Evolutionary conservation across 2,797 vertebrate genomes (phyloP).

Genomic region (Thamnophis elegans): DNA sequence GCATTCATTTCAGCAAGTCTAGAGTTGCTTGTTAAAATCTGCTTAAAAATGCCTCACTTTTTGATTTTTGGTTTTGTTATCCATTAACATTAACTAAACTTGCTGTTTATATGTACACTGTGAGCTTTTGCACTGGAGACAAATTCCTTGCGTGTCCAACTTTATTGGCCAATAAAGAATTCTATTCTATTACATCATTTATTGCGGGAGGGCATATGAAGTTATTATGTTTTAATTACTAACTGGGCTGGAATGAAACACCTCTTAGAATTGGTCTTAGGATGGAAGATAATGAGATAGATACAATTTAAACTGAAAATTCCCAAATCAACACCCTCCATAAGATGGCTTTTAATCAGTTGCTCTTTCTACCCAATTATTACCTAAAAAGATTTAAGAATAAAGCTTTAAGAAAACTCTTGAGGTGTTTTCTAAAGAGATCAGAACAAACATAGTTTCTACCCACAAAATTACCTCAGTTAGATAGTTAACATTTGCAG

Average conservation of each 20-base stretch:
- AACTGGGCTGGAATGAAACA: not conserved
- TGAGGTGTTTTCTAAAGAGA: not conserved
- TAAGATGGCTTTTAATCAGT: not conserved
- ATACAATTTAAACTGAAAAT: not conserved
- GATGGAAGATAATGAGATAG: not conserved
- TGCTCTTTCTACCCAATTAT: not conserved
- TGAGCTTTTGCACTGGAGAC: too few relatives aligned
- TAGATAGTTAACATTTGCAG: conserved; percentile 2
- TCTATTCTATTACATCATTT: not conserved
- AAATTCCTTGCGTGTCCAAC: too few relatives aligned
- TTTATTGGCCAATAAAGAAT: too few relatives aligned
- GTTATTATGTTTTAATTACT: not conserved
- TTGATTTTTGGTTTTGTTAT: not conserved
- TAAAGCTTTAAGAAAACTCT: not conserved
- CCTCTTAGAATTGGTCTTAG: not conserved
- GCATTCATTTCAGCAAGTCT: not conserved
- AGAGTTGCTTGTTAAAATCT: not conserved
- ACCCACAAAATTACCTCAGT: not conserved
- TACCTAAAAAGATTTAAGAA: not conserved
- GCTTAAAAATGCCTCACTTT: not conserved
- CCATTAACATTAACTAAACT: not conserved
- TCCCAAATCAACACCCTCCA: not conserved
- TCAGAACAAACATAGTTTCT: not conserved
- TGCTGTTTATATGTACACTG: too few relatives aligned
- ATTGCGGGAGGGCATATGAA: not conserved